phyloP scores from a whole-genome alignment of 2,113 vertebrate genomes.

The Indicator indicator region DNA sequence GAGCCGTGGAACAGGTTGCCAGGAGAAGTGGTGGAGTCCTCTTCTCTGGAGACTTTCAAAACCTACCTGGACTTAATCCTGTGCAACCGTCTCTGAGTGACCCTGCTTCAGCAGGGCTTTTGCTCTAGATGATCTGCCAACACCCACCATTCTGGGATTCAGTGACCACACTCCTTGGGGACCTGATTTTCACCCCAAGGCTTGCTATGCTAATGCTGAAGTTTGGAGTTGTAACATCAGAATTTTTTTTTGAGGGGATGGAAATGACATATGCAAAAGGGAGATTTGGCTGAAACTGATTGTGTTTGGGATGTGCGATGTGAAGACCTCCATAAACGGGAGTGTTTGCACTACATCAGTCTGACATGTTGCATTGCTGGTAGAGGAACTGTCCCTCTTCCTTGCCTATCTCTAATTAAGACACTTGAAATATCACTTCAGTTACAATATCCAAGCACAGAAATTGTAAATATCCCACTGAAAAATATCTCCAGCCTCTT shows the following conservation, averaged over 20 bases:
- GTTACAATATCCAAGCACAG: background rate
- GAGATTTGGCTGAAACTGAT: background rate
- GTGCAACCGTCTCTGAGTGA: no score
- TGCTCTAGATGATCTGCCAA: no score
- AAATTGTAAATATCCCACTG: background rate
- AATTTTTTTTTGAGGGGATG: background rate
- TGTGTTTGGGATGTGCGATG: background rate
- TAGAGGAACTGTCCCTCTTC: background rate
- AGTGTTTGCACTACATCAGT: background rate
- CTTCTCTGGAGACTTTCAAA: no score
- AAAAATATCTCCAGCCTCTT: background rate
- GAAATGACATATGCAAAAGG: background rate
- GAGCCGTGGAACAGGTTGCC: no score
- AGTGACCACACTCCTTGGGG: background rate
- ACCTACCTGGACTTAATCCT: no score
- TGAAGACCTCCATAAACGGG: background rate
- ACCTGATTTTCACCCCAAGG: background rate
- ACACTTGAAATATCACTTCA: background rate
- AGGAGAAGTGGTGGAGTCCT: no score
- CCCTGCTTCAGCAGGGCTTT: no score
- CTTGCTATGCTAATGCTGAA: background rate
- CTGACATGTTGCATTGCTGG: background rate
- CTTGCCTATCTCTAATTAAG: background rate
- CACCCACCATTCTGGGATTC: no score
- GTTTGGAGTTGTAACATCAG: fast-evolving